These are phyloP conservation scores for Pelobates cultripes DNA, from an alignment of 2,797 vertebrate species.

Conservation along the genomic window DNA sequence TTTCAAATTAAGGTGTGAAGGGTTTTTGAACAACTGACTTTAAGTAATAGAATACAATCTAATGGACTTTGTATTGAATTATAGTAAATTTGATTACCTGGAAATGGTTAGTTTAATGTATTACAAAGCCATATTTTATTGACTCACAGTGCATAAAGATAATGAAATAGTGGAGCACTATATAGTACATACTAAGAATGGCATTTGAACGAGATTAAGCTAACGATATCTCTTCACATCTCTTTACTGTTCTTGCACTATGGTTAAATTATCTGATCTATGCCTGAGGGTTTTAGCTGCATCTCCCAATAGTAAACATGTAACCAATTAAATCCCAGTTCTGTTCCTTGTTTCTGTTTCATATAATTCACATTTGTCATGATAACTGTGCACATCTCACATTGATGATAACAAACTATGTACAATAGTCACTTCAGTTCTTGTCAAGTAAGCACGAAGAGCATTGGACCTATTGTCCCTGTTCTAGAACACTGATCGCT, in stretches of 20 bases:
- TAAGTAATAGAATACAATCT: neutral
- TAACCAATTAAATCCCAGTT: neutral
- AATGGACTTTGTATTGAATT: neutral
- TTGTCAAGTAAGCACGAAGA: neutral
- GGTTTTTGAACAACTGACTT: neutral
- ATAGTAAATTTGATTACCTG: neutral
- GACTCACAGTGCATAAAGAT: neutral
- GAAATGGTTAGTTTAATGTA: neutral
- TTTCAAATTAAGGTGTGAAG: too few species aligned
- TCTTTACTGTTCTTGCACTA: neutral
- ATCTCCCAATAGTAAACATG: neutral
- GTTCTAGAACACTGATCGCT: neutral
- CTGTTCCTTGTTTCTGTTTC: neutral
- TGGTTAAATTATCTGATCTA: neutral
- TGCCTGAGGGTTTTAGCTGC: neutral
- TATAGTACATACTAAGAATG: neutral
- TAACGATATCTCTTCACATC: neutral
- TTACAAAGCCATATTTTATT: neutral
- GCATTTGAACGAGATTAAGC: neutral
- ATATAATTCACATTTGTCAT: neutral
- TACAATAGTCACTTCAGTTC: neutral
- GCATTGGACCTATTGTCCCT: neutral
- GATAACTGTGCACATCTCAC: neutral
- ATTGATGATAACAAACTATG: neutral
- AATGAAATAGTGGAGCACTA: neutral